Conservation (phyloP, 2,797 vertebrate genomes). For the Tenualosa thibaudeaui region DNA sequence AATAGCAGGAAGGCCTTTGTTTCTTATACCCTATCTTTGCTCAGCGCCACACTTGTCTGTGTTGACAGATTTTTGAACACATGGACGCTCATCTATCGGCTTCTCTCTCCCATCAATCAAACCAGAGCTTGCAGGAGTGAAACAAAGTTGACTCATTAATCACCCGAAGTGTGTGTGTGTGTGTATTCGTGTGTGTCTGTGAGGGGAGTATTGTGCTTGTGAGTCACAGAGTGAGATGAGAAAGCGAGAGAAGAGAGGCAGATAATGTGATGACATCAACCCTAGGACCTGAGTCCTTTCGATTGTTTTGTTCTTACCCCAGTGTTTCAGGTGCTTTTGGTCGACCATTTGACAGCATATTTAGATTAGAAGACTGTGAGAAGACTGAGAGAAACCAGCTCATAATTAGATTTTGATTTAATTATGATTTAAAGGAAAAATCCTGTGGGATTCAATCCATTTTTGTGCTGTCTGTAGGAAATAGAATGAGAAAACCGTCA, state of each 20-base stretch:
- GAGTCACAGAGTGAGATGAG: not conserved
- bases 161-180: conserved; percentile 10
- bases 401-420: too few species aligned
- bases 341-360: too few species aligned
- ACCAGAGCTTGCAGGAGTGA: not conserved
- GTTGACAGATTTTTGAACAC: conserved; percentile 23
- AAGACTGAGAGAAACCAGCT: too few species aligned
- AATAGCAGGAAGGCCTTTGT: not conserved
- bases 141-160: conserved; percentile 21
- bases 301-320: too few species aligned
- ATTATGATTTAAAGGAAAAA: too few species aligned
- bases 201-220: not conserved
- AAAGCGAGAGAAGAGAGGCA: not conserved
- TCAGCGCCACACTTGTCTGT: not conserved
- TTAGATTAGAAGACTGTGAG: too few species aligned
- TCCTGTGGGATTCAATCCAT: too few species aligned
- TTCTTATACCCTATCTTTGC: not conserved
- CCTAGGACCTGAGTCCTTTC: too few species aligned
- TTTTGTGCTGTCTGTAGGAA: too few species aligned
- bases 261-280: too few species aligned
- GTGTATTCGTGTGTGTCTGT: conserved; percentile 12
- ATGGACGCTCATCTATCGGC: conserved; percentile 14
- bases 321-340: too few species aligned
- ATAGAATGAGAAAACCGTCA: too few species aligned
- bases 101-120: conserved; percentile 17